phyloP scores from a whole-genome alignment of 2,797 vertebrate species.

The Tolypeutes matacus region DNA sequence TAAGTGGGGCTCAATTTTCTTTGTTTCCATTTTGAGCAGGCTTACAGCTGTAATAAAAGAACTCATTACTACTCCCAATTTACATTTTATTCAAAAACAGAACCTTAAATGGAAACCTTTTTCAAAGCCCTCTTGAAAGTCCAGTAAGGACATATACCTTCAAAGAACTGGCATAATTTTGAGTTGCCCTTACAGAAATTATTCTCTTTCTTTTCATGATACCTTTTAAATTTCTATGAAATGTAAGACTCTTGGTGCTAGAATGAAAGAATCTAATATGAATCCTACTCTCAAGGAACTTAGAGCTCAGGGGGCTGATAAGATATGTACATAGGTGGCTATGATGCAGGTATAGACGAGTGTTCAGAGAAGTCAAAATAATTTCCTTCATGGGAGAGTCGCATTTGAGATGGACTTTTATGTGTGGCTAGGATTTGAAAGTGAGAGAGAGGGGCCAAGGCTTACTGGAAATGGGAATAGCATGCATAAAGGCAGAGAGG shows the following conservation, averaged over 20 bases:
- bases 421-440: background rate
- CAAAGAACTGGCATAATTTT: background rate
- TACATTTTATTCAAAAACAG: slow-evolving; percentile 24
- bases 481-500: background rate
- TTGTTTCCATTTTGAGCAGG: slow-evolving; percentile 21
- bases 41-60: background rate
- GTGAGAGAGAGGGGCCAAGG: background rate
- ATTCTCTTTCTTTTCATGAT: background rate
- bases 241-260: background rate
- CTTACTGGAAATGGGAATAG: background rate
- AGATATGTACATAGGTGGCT: background rate
- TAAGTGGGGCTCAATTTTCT: background rate
- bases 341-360: background rate
- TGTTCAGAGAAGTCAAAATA: background rate
- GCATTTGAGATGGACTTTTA: background rate
- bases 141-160: background rate
- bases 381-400: background rate
- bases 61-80: background rate
- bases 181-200: slow-evolving; percentile 3
- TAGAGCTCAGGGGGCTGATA: background rate
- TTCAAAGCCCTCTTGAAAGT: background rate
- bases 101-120: slow-evolving; percentile 12
- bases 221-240: background rate
- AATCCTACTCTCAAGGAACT: background rate
- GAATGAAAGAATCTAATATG: background rate